Base-by-base conservation (phyloP, 2,888 invertebrate species). In the Lucinisca nassula region DNA sequence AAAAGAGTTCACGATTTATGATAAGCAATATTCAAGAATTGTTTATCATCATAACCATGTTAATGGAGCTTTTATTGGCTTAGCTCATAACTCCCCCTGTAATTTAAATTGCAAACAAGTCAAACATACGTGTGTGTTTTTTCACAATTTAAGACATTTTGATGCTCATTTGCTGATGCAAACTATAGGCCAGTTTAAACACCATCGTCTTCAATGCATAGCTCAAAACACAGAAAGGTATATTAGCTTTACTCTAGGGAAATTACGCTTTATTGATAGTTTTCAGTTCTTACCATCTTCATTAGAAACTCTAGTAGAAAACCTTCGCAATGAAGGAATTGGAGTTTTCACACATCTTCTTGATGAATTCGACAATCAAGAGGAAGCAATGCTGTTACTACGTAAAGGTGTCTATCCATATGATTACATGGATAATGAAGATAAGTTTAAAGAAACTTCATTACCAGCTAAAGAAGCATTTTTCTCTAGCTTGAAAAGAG, bases 151-250 rank as follows among this genome's bases (percentile, higher is more conserved):
- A 6, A 45, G 85, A 0, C 85, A 84, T 3, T 91, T 89, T 45
- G 90, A 91, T 67, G 27, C 79, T 0, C 90, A 90, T 61, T 77
- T 85, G 14, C 32, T 87, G 37, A 86, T 90, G 82, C 51, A 78
- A 45, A 58, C 84, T 17, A 79, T 78, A 6, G 78, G 88, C 12
- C 61, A 74, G 61, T 79, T 79, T n/a, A 84, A 85, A 79, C 55
- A 83, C 45, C 67, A 78, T 55, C 32, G 78, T 14, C 75, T 87
- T n/a, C 27, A 78, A 30, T 81, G 91, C 24, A 88, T 90, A 78
- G 84, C 90, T 40, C 83, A 90, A 51, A 91, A 84, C 40, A 80
- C 84, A 74, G 90, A 92, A 86, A 90, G 87, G 37, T 92, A 90
- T 67, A 92, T 92, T 27, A 87, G 85, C 12, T 88, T 90, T 74